phyloP scores from a whole-genome alignment of 1,140 invertebrate genomes.

The Chionoecetes opilio region DNA sequence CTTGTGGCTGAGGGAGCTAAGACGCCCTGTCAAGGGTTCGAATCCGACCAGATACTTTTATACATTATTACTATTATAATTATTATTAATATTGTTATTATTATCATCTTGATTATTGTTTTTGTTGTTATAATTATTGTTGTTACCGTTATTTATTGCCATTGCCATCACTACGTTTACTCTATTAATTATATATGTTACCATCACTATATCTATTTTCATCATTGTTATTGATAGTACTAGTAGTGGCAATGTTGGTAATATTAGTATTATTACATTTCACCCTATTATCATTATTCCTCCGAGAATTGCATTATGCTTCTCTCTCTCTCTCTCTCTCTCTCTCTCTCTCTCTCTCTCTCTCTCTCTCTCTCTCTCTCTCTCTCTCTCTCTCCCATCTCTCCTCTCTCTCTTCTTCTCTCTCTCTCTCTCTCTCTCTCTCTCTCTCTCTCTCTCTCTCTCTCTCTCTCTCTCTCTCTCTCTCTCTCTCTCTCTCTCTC shows the following conservation, averaged over 20 bases:
- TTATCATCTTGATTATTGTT: too few species aligned
- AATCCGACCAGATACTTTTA: too few species aligned
- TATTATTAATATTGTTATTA: too few species aligned
- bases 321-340: constrained; percentile 1
- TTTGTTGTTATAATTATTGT: too few species aligned
- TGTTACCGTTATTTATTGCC: too few species aligned
- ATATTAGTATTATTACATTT: not conserved
- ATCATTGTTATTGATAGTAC: too few species aligned
- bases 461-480: not conserved
- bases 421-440: not conserved
- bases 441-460: not conserved
- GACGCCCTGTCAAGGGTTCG: too few species aligned
- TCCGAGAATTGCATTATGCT: too few species aligned
- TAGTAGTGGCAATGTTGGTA: too few species aligned
- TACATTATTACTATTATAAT: too few species aligned
- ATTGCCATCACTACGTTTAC: too few species aligned
- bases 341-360: constrained; percentile 8
- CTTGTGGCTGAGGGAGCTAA: too few species aligned
- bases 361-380: constrained; percentile 8
- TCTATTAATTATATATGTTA: not conserved
- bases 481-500: constrained; percentile 8
- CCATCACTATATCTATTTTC: not conserved
- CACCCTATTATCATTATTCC: not conserved
- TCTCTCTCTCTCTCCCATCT: not conserved
- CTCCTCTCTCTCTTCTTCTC: not conserved